These are phyloP conservation scores for Paracyclopina nana DNA, from an alignment of 1,140 invertebrate species.

Conservation along the genomic window DNA sequence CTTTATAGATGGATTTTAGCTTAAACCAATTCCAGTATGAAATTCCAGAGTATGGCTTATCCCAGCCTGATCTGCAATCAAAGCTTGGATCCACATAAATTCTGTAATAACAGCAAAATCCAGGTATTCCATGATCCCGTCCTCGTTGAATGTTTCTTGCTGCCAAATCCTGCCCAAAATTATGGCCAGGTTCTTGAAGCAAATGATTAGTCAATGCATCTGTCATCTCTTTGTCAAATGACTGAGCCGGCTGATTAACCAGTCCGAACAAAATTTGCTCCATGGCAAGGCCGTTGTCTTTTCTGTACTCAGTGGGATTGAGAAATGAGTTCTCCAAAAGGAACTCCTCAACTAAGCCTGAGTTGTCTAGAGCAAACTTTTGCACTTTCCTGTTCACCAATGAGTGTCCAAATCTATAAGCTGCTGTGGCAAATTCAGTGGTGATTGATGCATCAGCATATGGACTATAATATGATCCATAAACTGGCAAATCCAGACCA, in stretches of 20 bases:
- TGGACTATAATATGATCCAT: conserved; percentile 45
- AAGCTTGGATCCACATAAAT: neutral
- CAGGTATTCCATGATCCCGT: conserved; percentile 10
- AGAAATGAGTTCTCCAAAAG: neutral
- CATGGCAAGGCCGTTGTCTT: neutral
- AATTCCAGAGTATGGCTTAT: neutral
- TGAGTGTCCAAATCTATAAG: conserved; percentile 40
- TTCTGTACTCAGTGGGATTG: neutral
- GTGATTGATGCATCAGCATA: conserved; percentile 71
- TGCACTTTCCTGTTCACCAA: conserved; percentile 57
- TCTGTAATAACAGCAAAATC: neutral
- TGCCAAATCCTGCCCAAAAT: conserved; percentile 4
- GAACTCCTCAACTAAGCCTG: conserved; percentile 22
- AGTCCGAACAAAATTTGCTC: conserved; percentile 9
- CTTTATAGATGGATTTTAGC: conserved; percentile 18
- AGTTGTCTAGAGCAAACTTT: conserved; percentile 27
- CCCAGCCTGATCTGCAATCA: neutral
- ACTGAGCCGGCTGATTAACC: conserved; percentile 16
- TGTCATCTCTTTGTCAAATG: conserved; percentile 4
- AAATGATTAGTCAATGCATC: conserved; percentile 15
- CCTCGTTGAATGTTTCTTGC: conserved; percentile 14
- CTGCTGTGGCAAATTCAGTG: conserved; percentile 42
- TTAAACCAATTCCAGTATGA: conserved; percentile 11
- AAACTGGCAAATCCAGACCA: conserved; percentile 25
- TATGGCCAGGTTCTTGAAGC: conserved; percentile 20